Evolutionary conservation across 2,888 invertebrate species (phyloP).

Genomic region (Agonopterix heracliana): DNA sequence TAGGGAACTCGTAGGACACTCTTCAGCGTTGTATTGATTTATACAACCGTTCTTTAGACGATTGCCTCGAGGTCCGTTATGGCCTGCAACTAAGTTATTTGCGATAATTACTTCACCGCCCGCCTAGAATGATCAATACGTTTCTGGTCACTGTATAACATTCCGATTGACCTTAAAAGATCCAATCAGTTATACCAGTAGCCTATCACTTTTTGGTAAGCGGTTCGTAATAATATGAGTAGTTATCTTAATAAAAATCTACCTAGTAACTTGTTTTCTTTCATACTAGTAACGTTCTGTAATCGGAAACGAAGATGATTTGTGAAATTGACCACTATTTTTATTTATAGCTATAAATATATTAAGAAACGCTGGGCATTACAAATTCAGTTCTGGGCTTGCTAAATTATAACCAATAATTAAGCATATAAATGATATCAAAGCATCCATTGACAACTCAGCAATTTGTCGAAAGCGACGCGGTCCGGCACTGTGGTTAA

Average conservation of each 20-base stretch:
- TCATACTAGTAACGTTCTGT: not conserved
- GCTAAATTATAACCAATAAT: slow-evolving; percentile 23
- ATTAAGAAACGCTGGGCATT: not conserved
- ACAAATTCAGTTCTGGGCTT: slow-evolving; percentile 4
- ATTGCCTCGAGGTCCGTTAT: slow-evolving; percentile 29
- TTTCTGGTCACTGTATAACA: slow-evolving; percentile 9
- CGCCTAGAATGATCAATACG: slow-evolving; percentile 35
- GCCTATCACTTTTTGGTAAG: slow-evolving; percentile 6
- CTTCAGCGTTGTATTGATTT: slow-evolving; percentile 54
- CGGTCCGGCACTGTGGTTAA: slow-evolving; percentile 47
- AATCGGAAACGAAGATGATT: not conserved
- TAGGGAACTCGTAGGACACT: slow-evolving; percentile 29
- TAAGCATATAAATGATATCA: slow-evolving; percentile 42
- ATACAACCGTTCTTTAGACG: slow-evolving; percentile 39
- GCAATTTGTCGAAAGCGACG: slow-evolving; percentile 60
- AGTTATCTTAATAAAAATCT: slow-evolving; percentile 2
- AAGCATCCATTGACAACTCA: slow-evolving; percentile 51
- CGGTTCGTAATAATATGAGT: not conserved
- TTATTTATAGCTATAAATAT: no score
- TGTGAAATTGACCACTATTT: not conserved
- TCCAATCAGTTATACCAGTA: slow-evolving; percentile 8
- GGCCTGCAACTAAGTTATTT: slow-evolving; percentile 49
- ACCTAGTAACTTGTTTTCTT: not conserved
- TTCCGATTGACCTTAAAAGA: slow-evolving; percentile 18
- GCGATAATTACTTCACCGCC: slow-evolving; percentile 47